Base-by-base conservation (phyloP, 2,113 vertebrate genomes). In the Globicephala melas region DNA sequence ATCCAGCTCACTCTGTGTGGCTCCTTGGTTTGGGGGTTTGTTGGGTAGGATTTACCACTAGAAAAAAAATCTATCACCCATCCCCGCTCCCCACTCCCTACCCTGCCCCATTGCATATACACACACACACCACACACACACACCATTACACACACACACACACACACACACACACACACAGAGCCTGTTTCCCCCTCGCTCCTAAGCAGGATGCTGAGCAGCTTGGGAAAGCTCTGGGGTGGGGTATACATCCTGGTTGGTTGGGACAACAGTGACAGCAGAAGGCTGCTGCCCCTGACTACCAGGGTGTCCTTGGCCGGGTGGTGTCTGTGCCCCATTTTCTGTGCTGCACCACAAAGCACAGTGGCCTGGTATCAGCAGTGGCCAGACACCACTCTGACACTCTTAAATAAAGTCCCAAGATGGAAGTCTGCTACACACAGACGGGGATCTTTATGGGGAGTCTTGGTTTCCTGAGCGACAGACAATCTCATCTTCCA, bases 1-100 rank as follows among this genome's bases (percentile, higher is more conserved):
- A 67, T 96, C 94, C 94, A 96, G 91, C 23, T 96, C 95, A 96
- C 58, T 95, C 81, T 73, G 86, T 98, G 91, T 98, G 95, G 91
- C 96, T 98, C 96, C 91, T 96, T 98, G 97, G 60, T 94, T 90
- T 96, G 76, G 95, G 94, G 91, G 89, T 95, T 96, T 91, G 53
- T 62, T 36, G 94, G 95, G 93, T 58, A 96, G 63, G 81, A 89
- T 77, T 95, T 96, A 67, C 93, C 71, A 0, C 86, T 92, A 4
- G 25, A 71, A 93, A 83, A 87, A 68, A 85, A 79, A 58, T 50
- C 9, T 41, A 92, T 63, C 10, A 36, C 50, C 23, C 23, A 17
- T 62, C 26, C 10, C 10, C 10, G 17, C 21, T 70, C 15, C 20
- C 5, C 12, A 21, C 20, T 68, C 21, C 31, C 7, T 23, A 8